Base-by-base conservation (phyloP, 2,113 vertebrate genomes). In the Scophthalmus maximus region DNA sequence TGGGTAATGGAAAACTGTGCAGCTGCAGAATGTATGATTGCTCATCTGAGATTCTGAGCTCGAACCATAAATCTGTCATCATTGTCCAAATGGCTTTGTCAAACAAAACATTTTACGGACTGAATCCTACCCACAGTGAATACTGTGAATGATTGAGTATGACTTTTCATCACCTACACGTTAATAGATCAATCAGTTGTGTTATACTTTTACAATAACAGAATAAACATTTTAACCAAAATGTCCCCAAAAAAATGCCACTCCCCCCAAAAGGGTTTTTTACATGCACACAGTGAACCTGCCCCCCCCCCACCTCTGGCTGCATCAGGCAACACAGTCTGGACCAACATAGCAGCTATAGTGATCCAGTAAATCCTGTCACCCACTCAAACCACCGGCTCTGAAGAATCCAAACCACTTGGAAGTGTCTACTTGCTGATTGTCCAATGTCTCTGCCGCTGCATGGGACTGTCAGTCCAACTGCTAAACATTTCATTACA, bases 401-500 rank as follows among this genome's bases (percentile, higher is more conserved):
- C 17, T 74, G 64, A 85, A 58, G 56, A 68, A 78, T 81, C 46
- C 69, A 81, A 65, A 70, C 66, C 68, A 74, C 68, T 78, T 71
- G 18, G 20, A 63, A 69, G 66, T 73, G 47, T 74, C 70, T 67
- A 6, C 60, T 60, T 47, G 42, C 46, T 50, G 53, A 34, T 81
- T 85, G 30, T 61, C 30, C 66, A 81, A 59, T 42, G 55, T 62
- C 69, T 69, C 17, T 52, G 36, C 42, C 40, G 36, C 52, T 52
- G 57, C 32, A 36, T 51, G 47, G 63, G 73, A 78, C 57, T 47
- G 61, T 55, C 57, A 42, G 61, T 55, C 17, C 38, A 57, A 73
- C 73, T 85, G 72, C 74, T 74, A 70, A 79, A 79, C 71, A 82
- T 83, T 67, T 70, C 68, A 70, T 80, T 78, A 76, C 26, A 59